Conservation (phyloP, 2,113 vertebrate species). For the Rattus norvegicus region DNA sequence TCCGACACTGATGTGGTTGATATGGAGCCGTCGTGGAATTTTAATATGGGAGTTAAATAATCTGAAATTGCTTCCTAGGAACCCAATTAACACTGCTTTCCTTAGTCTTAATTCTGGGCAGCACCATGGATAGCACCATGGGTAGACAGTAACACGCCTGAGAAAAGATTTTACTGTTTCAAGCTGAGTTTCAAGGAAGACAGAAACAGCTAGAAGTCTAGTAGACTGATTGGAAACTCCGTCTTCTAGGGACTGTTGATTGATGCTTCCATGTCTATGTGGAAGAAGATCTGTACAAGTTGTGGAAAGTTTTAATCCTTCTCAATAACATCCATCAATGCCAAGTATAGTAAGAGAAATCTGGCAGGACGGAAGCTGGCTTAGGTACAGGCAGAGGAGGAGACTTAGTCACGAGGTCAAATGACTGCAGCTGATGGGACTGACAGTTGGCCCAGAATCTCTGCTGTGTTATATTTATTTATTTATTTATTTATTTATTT, state of each 20-base stretch:
- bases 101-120: neutral
- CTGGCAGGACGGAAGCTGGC: neutral
- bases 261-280: constrained; percentile 22
- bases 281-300: neutral
- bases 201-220: neutral
- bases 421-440: neutral
- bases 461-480: neutral
- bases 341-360: neutral
- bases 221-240: neutral
- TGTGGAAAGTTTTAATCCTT: constrained; percentile 38
- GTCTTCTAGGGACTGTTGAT: constrained; percentile 15
- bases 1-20: neutral
- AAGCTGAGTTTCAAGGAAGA: neutral
- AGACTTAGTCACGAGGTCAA: neutral
- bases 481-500: too few relatives aligned
- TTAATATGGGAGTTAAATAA: constrained; percentile 1
- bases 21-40: neutral
- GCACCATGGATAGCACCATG: neutral
- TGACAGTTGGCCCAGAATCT: neutral
- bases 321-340: constrained; percentile 51
- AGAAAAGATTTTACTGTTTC: neutral
- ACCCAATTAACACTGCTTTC: neutral
- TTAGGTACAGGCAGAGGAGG: neutral
- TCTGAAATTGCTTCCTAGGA: neutral
- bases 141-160: neutral